phyloP scores from a whole-genome alignment of 2,797 vertebrate species.

The Miichthys miiuy region DNA sequence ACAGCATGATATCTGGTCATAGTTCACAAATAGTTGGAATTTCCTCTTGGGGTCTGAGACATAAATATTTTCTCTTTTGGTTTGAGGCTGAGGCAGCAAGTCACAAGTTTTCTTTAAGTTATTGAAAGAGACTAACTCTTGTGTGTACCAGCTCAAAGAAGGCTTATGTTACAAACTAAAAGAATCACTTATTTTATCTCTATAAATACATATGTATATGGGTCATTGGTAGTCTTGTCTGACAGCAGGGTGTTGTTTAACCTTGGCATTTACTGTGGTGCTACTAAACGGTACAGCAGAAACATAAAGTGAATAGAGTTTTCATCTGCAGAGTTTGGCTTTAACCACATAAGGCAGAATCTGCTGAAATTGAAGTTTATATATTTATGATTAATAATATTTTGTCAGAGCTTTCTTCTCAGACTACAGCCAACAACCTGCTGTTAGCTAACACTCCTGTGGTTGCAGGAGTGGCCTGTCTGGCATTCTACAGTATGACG shows the following conservation, averaged over 20 bases:
- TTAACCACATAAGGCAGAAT: not conserved
- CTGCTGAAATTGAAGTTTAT: not conserved
- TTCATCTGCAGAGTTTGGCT: not conserved
- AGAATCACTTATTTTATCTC: not conserved
- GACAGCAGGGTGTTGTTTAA: not conserved
- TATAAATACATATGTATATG: not conserved
- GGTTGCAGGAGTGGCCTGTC: conserved; percentile 48
- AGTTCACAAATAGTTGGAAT: not conserved
- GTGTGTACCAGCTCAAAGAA: not conserved
- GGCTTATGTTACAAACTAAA: not conserved
- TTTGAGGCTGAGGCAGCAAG: not conserved
- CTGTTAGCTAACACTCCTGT: conserved; percentile 35
- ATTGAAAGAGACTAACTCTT: no score
- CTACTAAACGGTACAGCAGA: no score
- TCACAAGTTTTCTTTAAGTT: not conserved
- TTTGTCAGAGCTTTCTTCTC: conserved; percentile 11
- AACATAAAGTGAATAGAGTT: no score
- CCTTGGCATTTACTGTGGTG: no score
- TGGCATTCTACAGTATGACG: conserved; percentile 64
- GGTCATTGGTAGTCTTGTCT: not conserved
- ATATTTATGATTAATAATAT: not conserved
- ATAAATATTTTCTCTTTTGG: not conserved
- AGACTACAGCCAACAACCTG: conserved; percentile 21
- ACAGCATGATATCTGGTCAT: not conserved
- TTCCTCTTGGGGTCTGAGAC: not conserved